A percentile compares a stretch with the other conserved stretches of the same genome.
phyloP scores from a whole-genome alignment of 1,140 invertebrate genomes.

The Calosoma granatense region DNA sequence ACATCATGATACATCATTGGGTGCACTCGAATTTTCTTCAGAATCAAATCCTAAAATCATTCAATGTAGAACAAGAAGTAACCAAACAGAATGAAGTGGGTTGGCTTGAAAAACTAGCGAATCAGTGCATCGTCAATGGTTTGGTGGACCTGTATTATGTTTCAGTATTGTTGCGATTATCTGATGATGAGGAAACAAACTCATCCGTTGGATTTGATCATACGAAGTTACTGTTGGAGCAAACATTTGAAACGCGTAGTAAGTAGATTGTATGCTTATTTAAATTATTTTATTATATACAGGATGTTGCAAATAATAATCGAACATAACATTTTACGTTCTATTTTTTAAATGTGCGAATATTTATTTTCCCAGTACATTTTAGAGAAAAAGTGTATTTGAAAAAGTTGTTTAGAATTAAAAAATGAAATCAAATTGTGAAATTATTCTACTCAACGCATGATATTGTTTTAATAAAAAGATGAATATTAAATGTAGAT shows the following conservation, averaged over 20 bases:
- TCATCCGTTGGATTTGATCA: slow-evolving; percentile 49
- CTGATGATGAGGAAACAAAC: slow-evolving; percentile 35
- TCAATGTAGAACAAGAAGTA: not conserved
- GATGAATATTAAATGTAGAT: too few species aligned
- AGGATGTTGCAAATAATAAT: too few species aligned
- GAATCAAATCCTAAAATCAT: slow-evolving; percentile 2
- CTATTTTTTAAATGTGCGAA: not conserved
- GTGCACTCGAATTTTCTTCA: slow-evolving; percentile 36
- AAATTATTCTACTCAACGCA: too few species aligned
- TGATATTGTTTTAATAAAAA: too few species aligned
- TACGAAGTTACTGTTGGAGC: slow-evolving; percentile 49
- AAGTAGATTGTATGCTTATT: slow-evolving; percentile 15
- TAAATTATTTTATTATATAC: not conserved
- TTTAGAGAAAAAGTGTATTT: too few species aligned
- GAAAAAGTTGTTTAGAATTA: too few species aligned
- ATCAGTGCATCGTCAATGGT: slow-evolving; percentile 45
- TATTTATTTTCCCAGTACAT: not conserved
- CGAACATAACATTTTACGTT: slow-evolving; percentile 5
- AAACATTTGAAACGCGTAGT: slow-evolving; percentile 46
- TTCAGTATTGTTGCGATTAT: slow-evolving; percentile 38
- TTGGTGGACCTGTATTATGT: slow-evolving; percentile 52
- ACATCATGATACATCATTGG: slow-evolving; percentile 49
- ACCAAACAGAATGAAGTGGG: not conserved
- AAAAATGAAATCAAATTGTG: too few species aligned
- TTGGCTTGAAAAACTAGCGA: slow-evolving; percentile 35